Base-by-base conservation (phyloP, 2,888 invertebrate genomes). In the Aethes cnicana region DNA sequence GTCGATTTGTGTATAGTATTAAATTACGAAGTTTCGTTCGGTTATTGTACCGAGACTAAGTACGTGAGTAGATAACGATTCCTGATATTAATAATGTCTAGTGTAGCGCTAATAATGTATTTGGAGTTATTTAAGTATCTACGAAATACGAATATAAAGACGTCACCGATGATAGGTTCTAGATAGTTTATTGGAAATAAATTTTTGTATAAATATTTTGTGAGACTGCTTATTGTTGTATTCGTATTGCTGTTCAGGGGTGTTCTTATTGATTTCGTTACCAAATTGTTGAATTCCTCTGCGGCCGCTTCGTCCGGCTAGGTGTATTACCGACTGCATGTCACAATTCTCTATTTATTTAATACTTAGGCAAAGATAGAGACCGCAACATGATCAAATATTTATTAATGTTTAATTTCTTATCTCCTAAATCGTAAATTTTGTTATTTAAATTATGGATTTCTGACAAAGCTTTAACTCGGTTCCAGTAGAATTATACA, bases 221-320 rank as follows among this genome's bases (percentile, higher is more conserved):
- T 87, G 90, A 90, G 90, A 90, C 90, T 90, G 90, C 90, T 90
- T 90, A 83, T 82, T 89, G 89, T 88, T 88, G 87, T 87, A 86
- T 79, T 86, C 78, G 84, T 87, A 82, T 74, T 74, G 87, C 86
- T 85, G 84, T 81, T 84, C 67, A 69, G 72, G 77, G 69, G 78
- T 75, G 79, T 81, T 73, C 81, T 75, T 77, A 82, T 84, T 84
- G 83, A 79, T 84, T 87, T 88, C 81, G 89, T 89, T 89, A 88
- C 89, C 89, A 88, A 88, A 85, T 88, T 88, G 89, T 89, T 88
- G 77, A 82, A 77, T 80, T 78, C 81, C 81, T 83, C 74, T 84
- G 83, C 76, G 81, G 71, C 71, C 69, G 69, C 70, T 71, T 72
- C 1, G 23, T 39, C 12, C 32, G 30, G 30, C 35, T 43, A 25